Evolutionary conservation across 2,797 vertebrate genomes (phyloP), one percentile per base, ranked within the genome.

Genomic region (Siniperca obscura): DNA sequence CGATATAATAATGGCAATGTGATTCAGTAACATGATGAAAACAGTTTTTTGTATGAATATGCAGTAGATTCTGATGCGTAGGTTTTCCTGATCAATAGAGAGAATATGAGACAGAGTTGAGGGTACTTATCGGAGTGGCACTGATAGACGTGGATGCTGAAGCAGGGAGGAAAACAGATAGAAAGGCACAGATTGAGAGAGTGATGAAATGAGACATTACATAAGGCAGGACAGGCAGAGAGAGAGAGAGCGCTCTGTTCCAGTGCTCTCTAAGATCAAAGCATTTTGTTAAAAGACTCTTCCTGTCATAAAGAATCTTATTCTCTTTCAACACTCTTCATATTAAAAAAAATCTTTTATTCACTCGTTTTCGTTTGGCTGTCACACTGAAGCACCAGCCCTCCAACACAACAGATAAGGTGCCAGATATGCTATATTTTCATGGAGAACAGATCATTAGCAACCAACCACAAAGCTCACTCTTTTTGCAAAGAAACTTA

Each of bases 281-380:
- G 90, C 67, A n/a, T 80, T 92, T 87, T 86, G 84, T 87, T 83
- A 74, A 86, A 87, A 86, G 72, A 68, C 68, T 76, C 34, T 73
- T 86, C 78, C 81, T 86, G 85, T 84, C 81, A 87, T n/a, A 52
- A 84, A 61, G 60, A 57, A 80, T 86, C 42, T 3, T 38, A 83
- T 88, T 81, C 67, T 70, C 76, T 78, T 86, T 87, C 78, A 91
- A 75, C 74, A 55, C 40, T 65, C 55, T 68, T 84, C 70, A 75
- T 76, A 79, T 84, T 76, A 59, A 56, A 85, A 85, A 36, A 74
- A 68, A 53, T 11, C 0, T 59, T 61, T 38, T 55, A 75, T 83
- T 83, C 65, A 25, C 48, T 79, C 56, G 46, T 80, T 44, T 82
- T 56, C 25, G 40, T 80, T 75, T 77, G 42, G 60, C 66, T 80